phyloP scores from a whole-genome alignment of 2,113 vertebrate genomes.

The Mastomys coucha region DNA sequence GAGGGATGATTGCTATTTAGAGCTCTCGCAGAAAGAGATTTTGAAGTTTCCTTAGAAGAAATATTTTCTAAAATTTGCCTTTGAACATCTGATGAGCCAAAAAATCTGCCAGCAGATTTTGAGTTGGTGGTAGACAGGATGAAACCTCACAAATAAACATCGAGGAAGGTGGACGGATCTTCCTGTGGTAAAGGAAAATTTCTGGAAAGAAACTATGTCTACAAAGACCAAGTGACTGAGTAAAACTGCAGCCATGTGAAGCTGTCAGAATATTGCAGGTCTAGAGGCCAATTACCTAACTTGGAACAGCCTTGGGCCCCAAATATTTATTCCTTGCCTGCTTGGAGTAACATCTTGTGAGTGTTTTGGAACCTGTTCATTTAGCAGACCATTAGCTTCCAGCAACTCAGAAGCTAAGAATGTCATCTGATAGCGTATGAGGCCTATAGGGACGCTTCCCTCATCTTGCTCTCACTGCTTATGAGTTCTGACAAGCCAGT shows the following conservation, averaged over 20 bases:
- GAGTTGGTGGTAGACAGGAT: background rate
- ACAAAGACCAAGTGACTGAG: background rate
- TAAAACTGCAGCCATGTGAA: background rate
- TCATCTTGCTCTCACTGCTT: background rate
- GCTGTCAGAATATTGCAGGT: background rate
- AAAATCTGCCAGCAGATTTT: background rate
- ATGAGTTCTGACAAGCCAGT: background rate
- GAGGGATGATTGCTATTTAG: conserved; percentile 26
- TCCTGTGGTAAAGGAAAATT: background rate
- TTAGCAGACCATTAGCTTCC: background rate
- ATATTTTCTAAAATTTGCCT: conserved; percentile 49
- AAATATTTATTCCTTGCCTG: background rate
- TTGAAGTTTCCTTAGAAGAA: conserved; percentile 47
- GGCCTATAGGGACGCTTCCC: background rate
- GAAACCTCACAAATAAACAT: background rate
- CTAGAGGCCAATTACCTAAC: background rate
- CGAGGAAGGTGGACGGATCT: background rate
- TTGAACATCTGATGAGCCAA: background rate
- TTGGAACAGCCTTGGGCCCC: background rate
- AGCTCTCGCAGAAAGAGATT: conserved; percentile 23
- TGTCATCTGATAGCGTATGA: background rate
- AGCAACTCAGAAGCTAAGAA: background rate
- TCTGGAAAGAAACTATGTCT: background rate
- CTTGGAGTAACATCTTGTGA: background rate
- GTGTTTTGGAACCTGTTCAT: background rate